Percentiles rank a stretch among this genome's conserved stretches.
Evolutionary conservation across 2,888 invertebrate genomes (phyloP).

Genomic region (Amphipyra tragopoginis): DNA sequence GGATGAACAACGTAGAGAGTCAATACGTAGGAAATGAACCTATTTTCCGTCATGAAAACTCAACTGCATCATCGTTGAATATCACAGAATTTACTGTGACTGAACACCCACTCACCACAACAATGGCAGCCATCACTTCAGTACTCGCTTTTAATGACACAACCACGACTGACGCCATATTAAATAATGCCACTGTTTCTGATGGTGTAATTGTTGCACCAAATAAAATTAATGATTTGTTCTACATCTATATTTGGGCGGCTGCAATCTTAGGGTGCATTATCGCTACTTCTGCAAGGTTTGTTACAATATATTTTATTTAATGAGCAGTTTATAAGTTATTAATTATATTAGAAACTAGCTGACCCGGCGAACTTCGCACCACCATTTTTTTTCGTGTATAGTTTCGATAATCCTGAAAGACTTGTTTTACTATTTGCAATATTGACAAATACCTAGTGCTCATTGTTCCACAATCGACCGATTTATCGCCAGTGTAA

Average conservation of each 20-base stretch:
- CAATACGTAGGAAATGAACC: conserved; percentile 38
- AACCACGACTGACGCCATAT: background rate
- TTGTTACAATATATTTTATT: conserved; percentile 26
- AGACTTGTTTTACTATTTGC: too few relatives aligned
- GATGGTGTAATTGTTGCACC: conserved; percentile 47
- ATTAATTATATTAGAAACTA: too few relatives aligned
- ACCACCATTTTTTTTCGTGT: too few relatives aligned
- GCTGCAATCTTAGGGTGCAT: conserved; percentile 89
- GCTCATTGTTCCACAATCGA: too few relatives aligned
- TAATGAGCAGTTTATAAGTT: background rate
- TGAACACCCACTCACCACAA: conserved; percentile 12
- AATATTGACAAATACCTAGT: too few relatives aligned
- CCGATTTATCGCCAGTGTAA: too few relatives aligned
- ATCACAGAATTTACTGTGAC: conserved; percentile 14
- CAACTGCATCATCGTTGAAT: conserved; percentile 3
- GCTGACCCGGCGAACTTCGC: too few relatives aligned
- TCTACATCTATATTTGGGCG: conserved; percentile 90
- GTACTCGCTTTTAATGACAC: conserved; percentile 9
- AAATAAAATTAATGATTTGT: conserved; percentile 67
- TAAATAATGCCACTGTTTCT: conserved; percentile 12
- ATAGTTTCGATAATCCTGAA: too few relatives aligned
- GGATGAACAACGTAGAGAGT: conserved; percentile 85
- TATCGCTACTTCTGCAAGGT: conserved; percentile 89
- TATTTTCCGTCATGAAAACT: background rate
- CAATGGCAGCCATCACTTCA: conserved; percentile 13